These are phyloP conservation scores for Helicoverpa zea DNA, from an alignment of 1,140 invertebrate species.

Conservation along the genomic window DNA sequence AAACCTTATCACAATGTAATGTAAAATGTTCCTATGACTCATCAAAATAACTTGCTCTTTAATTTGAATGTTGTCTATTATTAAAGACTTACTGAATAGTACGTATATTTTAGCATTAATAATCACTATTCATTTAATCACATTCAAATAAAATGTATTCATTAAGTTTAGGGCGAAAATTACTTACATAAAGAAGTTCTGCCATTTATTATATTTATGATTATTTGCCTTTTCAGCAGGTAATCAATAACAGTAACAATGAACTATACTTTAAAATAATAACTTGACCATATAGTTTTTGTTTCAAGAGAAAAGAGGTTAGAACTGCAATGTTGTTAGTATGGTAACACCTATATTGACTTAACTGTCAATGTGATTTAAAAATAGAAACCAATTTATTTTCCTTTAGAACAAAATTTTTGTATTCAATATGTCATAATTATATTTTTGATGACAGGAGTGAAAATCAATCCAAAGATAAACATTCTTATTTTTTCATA, in stretches of 20 bases:
- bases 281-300: not conserved
- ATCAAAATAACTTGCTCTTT: not conserved
- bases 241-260: too few species aligned
- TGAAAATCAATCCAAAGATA: slow-evolving; percentile 75
- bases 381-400: slow-evolving; percentile 73
- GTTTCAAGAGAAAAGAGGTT: slow-evolving; percentile 6
- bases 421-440: slow-evolving; percentile 78
- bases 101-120: too few species aligned
- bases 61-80: not conserved
- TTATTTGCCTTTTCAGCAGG: too few species aligned
- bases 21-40: too few species aligned
- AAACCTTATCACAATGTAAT: too few species aligned
- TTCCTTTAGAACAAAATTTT: slow-evolving; percentile 73
- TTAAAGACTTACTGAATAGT: not conserved
- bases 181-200: too few species aligned
- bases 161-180: too few species aligned
- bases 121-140: too few species aligned
- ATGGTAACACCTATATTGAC: slow-evolving; percentile 31
- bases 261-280: too few species aligned
- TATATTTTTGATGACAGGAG: slow-evolving; percentile 80
- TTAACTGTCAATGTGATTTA: slow-evolving; percentile 63
- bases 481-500: slow-evolving; percentile 67
- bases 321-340: not conserved
- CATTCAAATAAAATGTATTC: too few species aligned
- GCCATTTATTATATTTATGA: too few species aligned